A percentile compares a stretch with the other conserved stretches of the same genome.
Conservation (phyloP, 2,888 invertebrate species). For the Drosophila meridiana region DNA sequence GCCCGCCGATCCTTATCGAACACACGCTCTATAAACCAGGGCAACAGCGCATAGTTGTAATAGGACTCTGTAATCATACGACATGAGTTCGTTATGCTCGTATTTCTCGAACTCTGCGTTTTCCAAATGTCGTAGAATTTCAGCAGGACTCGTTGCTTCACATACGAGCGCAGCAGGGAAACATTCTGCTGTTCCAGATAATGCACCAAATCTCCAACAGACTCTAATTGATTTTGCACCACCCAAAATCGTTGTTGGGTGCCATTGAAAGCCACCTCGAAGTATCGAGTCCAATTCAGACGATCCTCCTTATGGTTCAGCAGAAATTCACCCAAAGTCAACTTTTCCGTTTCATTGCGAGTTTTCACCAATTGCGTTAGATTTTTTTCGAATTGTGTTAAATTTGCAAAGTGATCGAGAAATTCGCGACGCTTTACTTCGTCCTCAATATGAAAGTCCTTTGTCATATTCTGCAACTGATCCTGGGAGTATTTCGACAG, state of each 20-base stretch:
- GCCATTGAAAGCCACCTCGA: slow-evolving; percentile 80
- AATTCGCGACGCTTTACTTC: slow-evolving; percentile 35
- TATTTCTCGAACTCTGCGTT: slow-evolving; percentile 43
- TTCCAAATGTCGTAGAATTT: slow-evolving; percentile 79
- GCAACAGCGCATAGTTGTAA: slow-evolving; percentile 77
- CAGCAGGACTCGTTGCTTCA: slow-evolving; percentile 72
- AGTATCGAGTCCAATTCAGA: slow-evolving; percentile 79
- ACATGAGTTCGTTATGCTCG: slow-evolving; percentile 62
- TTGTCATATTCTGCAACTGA: slow-evolving; percentile 66
- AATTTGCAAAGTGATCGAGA: slow-evolving; percentile 48
- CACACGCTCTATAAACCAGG: slow-evolving; percentile 81
- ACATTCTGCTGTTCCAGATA: slow-evolving; percentile 52
- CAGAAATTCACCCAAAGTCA: slow-evolving; percentile 66
- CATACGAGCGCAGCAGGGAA: slow-evolving; percentile 60
- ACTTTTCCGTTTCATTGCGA: slow-evolving; percentile 61
- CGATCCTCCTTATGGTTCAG: slow-evolving; percentile 69
- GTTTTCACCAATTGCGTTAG: slow-evolving; percentile 51
- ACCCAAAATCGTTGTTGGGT: slow-evolving; percentile 63
- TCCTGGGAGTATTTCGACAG: slow-evolving; percentile 42
- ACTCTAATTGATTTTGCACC: slow-evolving; percentile 65
- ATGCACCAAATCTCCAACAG: slow-evolving; percentile 65
- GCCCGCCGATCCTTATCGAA: slow-evolving; percentile 76
- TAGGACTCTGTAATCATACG: slow-evolving; percentile 73
- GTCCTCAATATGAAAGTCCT: slow-evolving; percentile 64
- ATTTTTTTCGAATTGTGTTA: slow-evolving; percentile 73